A percentile compares a stretch with the other conserved stretches of the same genome.
Conservation (phyloP, 2,888 invertebrate genomes). For the Folsomia manolachei region DNA sequence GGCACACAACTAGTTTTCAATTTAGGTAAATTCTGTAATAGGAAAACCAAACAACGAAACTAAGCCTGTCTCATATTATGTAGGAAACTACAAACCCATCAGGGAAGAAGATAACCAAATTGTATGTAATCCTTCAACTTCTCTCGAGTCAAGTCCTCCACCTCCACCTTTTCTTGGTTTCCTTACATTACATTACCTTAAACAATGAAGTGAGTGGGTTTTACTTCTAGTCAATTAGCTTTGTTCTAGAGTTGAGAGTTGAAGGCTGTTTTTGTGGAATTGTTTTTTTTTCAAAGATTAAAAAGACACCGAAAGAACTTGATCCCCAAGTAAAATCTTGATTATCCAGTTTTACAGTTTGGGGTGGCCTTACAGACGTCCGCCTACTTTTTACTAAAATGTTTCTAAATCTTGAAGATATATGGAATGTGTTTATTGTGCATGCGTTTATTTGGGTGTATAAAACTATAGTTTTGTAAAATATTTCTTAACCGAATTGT, state of each 20-base stretch:
- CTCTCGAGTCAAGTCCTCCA: slow-evolving; percentile 24
- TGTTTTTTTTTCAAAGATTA: slow-evolving; percentile 5
- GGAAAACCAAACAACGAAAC: not conserved
- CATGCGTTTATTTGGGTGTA: not conserved
- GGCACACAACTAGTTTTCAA: not conserved
- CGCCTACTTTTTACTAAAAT: not conserved
- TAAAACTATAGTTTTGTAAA: too few relatives aligned
- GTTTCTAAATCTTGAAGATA: not conserved
- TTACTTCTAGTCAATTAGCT: slow-evolving; percentile 5
- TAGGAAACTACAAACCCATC: not conserved
- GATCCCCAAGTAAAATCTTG: slow-evolving; percentile 6
- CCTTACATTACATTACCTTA: slow-evolving; percentile 2
- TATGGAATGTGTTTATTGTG: not conserved
- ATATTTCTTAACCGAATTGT: too few relatives aligned
- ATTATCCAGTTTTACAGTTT: not conserved
- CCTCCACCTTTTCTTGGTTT: slow-evolving; percentile 16
- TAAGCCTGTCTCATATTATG: not conserved
- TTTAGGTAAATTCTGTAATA: not conserved
- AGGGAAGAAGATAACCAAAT: too few relatives aligned
- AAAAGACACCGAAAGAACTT: slow-evolving; percentile 4
- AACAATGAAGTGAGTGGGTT: slow-evolving; percentile 1
- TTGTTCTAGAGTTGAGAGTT: not conserved
- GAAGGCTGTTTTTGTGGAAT: not conserved
- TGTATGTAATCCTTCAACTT: slow-evolving; percentile 30
- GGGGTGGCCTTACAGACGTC: not conserved